These are phyloP conservation scores for Aphrophora alni DNA, from an alignment of 2,888 invertebrate species.

Conservation along the genomic window DNA sequence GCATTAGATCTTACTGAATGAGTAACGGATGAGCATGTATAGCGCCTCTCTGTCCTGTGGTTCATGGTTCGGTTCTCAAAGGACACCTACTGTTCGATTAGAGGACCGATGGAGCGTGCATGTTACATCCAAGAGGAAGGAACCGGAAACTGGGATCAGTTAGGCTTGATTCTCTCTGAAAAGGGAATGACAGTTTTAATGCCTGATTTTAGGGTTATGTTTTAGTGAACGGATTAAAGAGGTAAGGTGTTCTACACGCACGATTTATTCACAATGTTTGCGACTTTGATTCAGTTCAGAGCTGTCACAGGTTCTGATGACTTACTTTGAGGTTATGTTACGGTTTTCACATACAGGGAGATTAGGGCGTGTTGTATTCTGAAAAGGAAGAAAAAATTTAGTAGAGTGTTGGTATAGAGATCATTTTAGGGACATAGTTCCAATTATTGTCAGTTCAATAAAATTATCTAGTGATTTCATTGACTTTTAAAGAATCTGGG, in stretches of 20 bases:
- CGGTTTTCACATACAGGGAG: too few species aligned
- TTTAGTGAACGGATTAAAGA: slow-evolving; percentile 1
- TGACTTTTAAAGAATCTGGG: too few species aligned
- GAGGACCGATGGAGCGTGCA: slow-evolving; percentile 5
- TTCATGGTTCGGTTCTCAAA: background rate
- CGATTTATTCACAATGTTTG: background rate
- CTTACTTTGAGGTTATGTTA: too few species aligned
- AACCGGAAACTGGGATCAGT: background rate
- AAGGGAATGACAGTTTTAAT: background rate
- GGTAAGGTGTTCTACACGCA: background rate
- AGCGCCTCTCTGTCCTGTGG: background rate
- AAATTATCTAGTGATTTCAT: too few species aligned
- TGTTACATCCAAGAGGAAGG: background rate
- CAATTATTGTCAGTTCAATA: too few species aligned
- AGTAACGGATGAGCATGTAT: slow-evolving; percentile 2
- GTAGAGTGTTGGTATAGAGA: too few species aligned
- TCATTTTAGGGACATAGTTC: too few species aligned
- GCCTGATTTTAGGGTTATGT: background rate
- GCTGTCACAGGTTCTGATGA: background rate
- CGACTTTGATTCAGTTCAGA: background rate
- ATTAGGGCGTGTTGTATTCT: too few species aligned
- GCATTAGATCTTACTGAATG: background rate
- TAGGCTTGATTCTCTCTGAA: background rate
- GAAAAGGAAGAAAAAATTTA: too few species aligned
- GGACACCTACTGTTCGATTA: slow-evolving; percentile 9